Percentiles rank a stretch among this genome's conserved stretches.
phyloP scores from a whole-genome alignment of 1,140 invertebrate species.

The Spodoptera litura region DNA sequence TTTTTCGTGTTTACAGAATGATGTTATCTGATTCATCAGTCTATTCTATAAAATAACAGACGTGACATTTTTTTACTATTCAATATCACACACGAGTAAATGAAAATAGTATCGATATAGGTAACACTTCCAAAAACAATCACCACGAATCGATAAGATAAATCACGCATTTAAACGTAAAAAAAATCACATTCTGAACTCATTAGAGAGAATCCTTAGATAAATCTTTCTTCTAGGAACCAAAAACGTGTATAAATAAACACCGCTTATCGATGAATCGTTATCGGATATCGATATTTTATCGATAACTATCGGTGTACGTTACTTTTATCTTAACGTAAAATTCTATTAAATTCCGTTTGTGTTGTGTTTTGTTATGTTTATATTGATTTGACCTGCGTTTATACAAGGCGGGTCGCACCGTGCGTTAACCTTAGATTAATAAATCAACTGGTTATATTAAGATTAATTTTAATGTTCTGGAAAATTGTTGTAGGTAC shows the following conservation, averaged over 20 bases:
- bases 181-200: neutral
- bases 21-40: no score
- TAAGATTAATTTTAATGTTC: conserved; percentile 23
- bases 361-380: neutral
- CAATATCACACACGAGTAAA: no score
- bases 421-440: conserved; percentile 13
- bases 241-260: conserved; percentile 6
- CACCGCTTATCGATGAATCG: conserved; percentile 1
- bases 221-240: no score
- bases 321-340: conserved; percentile 11
- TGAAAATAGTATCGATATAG: no score
- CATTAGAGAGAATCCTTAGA: neutral
- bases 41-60: no score
- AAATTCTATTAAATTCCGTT: conserved; percentile 4
- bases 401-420: conserved; percentile 2
- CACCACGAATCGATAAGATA: no score
- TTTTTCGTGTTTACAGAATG: no score
- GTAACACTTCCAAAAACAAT: no score
- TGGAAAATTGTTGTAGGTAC: neutral
- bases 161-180: no score
- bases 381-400: conserved; percentile 19
- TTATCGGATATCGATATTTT: conserved; percentile 4
- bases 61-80: no score
- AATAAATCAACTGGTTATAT: conserved; percentile 21
- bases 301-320: neutral